Base-by-base conservation (phyloP, 2,888 invertebrate genomes). In the Maniola hyperantus region DNA sequence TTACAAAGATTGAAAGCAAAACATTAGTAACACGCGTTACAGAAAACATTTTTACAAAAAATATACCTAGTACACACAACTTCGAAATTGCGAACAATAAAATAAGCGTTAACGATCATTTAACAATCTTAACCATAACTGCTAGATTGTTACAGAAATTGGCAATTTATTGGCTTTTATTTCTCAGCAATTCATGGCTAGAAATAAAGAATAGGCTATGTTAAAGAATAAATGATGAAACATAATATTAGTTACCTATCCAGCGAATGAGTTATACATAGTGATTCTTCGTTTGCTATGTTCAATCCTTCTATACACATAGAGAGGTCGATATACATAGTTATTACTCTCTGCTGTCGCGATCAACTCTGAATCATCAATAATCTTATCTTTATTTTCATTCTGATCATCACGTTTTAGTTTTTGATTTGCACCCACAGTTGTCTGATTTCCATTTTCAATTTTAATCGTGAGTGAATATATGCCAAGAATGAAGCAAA, bases 191-290 rank as follows among this genome's bases (percentile, higher is more conserved):
- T 36, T 36, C 39, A 39, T 10, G 11, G 44, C 6, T n/a, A 6
- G n/a, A n/a, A 13, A 44, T 13, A 44, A 44, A 46, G 15, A 15
- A 18, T 7, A 7, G 48, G 10, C 18, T 8, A 2, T 18, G 15
- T 46, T 46, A 2, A 8, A 46, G n/a, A 53, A 53, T 48, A 15
- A 44, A 42, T 42, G 6, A 4, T 58, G 18, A 13, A 48, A 48
- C n/a, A n/a, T n/a, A 48, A 50, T 44, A 44, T 34, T 54, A 46
- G 4, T 36, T 67, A 57, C 44, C 61, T 87, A 91, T 74, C 91
- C 91, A 70, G 85, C 87, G 74, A 91, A 91, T 10, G 91, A 77
- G 72, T 91, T 91, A 60, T 76, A 91, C 88, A 91, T 89, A 36
- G 83, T 89, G 6, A 91, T 88, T 72, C 87, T 83, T 67, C 86